Base-by-base conservation (phyloP, 2,888 invertebrate species). In the Orthosia gracilis region DNA sequence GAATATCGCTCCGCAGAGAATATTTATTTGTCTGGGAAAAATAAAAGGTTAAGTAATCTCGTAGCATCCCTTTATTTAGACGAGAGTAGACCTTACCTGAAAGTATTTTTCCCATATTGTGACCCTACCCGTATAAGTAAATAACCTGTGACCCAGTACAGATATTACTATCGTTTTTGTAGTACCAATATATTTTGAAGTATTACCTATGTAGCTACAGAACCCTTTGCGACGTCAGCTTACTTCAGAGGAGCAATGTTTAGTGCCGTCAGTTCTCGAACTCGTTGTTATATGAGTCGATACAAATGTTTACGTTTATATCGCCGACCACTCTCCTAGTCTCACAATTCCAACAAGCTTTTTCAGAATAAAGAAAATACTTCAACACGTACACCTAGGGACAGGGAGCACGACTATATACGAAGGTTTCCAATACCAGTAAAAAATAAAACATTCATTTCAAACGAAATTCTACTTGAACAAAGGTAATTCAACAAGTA, bases 401-500 rank as follows among this genome's bases (percentile, higher is more conserved):
- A 84, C 85, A 72, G 64, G 59, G 72, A 77, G 78, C 76, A 83
- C 81, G 80, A 79, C 82, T 76, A 65, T 76, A 64, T 77, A 87
- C 76, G 80, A 84, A 76, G 82, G 87, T 84, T 83, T 82, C 76
- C 75, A 78, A 79, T 76, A 77, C 62, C 73, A 73, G 75, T 87
- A 86, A 84, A 86, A 84, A 88, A 85, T 83, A 84, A 87, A 86
- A 88, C 79, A 83, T 88, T 87, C 72, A 80, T 84, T 86, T 83
- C 74, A 78, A 86, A 88, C 80, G 81, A 86, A 90, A 90, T 90
- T 91, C 84, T 85, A 88, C 84, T 90, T 86, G 80, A 89, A 91
- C 89, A 89, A 90, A 89, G 87, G 89, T 93, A 94, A 94, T 92
- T 94, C 94, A 94, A 95, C 94, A 94, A 94, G 94, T 94, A 93